phyloP scores from a whole-genome alignment of 2,797 vertebrate genomes.

The Leuciscus waleckii region DNA sequence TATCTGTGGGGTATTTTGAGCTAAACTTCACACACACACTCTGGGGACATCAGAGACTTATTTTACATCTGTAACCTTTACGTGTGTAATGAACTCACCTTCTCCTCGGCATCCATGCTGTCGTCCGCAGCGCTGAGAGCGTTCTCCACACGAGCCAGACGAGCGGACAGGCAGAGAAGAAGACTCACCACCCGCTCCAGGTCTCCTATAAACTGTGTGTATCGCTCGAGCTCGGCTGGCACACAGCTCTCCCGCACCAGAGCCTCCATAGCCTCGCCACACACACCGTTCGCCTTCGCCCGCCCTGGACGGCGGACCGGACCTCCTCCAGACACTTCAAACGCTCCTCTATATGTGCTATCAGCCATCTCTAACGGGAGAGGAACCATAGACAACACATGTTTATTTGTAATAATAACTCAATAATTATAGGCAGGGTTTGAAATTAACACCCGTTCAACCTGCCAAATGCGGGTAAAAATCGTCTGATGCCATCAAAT shows the following conservation, averaged over 20 bases:
- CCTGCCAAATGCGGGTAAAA: no score
- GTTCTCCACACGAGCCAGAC: conserved; percentile 88
- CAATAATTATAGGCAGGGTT: no score
- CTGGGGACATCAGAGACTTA: no score
- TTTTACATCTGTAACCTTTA: no score
- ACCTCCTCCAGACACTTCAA: conserved; percentile 75
- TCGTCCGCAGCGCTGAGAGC: conserved; percentile 84
- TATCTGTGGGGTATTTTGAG: no score
- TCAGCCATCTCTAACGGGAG: conserved; percentile 78
- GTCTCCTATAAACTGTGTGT: conserved; percentile 89
- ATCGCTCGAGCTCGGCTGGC: conserved; percentile 86
- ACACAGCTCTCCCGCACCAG: conserved; percentile 76
- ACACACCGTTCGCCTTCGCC: conserved; percentile 69
- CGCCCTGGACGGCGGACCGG: conserved; percentile 70
- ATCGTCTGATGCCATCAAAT: no score
- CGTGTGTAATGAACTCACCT: conserved; percentile 75
- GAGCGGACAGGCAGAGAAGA: conserved; percentile 89
- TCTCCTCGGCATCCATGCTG: conserved; percentile 85
- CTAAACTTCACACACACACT: no score
- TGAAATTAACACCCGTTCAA: no score
- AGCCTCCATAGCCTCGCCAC: conserved; percentile 73
- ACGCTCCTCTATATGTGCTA: conserved; percentile 72
- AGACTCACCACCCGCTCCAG: conserved; percentile 94
- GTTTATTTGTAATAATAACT: background rate
- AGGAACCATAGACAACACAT: background rate